Base-by-base conservation (phyloP, 53 echinoderm and acorn worm genomes). In the Apostichopus leukothele region DNA sequence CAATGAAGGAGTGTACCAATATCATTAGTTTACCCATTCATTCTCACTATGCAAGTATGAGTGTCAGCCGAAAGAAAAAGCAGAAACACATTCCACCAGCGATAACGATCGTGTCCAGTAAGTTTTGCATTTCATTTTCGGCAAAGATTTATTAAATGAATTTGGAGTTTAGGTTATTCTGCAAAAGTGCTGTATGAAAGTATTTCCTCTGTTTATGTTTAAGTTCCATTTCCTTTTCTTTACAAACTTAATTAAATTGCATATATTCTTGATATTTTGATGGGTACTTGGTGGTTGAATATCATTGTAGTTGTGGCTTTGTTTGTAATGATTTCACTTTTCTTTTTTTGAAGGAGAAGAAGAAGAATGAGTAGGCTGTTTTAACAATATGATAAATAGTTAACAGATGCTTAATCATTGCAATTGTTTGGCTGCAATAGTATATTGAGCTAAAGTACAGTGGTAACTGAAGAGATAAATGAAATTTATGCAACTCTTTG, bases 61-160 rank as follows among this genome's bases (percentile, higher is more conserved):
- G 96, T 75, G 88, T 94, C n/a, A 91, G 92, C n/a, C 86, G 93
- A 77, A 96, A 94, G 90, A 92, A 92, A 75, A 91, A 89, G 75
- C 94, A 96, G 88, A 96, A 91, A 83, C 96, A 91, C 52, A 87
- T 94, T 16, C 96, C 96, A 60, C 96, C 96, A 0, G 93, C 93
- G 8, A 96, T 96, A 76, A 93, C 93, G 13, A 91, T 93, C 52
- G 88, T 89, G 86, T 88, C 83, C 18, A 75, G 51, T 81, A 86
- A 53, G 73, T 16, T 19, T 21, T 74, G 25, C 6, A 19, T 74
- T 19, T 74, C 14, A 74, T 19, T 19, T 25, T 74, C 9, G 1
- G 20, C 14, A 57, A 9, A 57, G 10, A 57, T 57, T 57, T 57
- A 57, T 57, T 9, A 7, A 10, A 39, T 39, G 39, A 39, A 39